phyloP scores from a whole-genome alignment of 2,797 vertebrate species.

The Neopelma chrysocephalum region DNA sequence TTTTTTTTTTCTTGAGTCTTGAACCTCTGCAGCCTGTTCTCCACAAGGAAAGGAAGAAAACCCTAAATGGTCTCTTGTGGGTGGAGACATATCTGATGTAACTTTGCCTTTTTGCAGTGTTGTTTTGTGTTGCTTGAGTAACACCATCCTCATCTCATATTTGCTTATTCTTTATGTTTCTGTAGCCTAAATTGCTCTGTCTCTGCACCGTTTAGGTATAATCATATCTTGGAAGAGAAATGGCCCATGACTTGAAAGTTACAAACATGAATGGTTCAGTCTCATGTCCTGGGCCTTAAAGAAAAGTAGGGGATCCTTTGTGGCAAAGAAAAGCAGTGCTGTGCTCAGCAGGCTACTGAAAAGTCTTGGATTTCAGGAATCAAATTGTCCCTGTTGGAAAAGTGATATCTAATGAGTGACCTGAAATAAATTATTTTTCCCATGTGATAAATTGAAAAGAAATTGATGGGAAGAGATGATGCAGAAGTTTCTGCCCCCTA shows the following conservation, averaged over 20 bases:
- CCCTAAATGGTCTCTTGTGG: background rate
- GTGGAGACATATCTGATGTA: background rate
- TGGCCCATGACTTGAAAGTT: background rate
- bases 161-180: background rate
- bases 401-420: background rate
- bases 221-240: background rate
- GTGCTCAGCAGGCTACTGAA: background rate
- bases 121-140: background rate
- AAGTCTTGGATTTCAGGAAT: background rate
- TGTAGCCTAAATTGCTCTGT: background rate
- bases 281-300: background rate
- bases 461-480: background rate
- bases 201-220: background rate
- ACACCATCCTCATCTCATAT: background rate
- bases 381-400: background rate
- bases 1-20: background rate
- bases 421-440: background rate
- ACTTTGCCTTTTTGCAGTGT: background rate
- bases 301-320: background rate
- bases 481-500: background rate
- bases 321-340: background rate
- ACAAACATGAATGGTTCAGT: background rate
- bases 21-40: background rate
- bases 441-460: background rate
- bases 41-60: background rate